phyloP scores from a whole-genome alignment of 1,140 invertebrate species.

The Lasioglossum baleicum region DNA sequence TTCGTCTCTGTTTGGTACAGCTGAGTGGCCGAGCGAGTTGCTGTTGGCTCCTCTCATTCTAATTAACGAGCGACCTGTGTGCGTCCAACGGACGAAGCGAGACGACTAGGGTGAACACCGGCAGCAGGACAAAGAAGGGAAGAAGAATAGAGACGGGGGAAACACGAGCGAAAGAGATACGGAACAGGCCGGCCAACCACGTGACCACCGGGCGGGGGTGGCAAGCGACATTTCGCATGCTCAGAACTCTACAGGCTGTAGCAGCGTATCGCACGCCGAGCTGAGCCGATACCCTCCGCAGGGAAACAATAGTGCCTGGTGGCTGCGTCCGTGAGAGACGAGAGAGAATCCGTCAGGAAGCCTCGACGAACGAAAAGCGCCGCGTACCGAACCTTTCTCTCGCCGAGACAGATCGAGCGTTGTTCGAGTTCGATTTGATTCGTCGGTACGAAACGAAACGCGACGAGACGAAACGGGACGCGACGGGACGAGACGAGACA shows the following conservation, averaged over 20 bases:
- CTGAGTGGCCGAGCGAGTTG: slow-evolving; percentile 20
- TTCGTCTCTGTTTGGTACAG: slow-evolving; percentile 20
- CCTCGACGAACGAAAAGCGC: background rate
- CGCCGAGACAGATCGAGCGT: background rate
- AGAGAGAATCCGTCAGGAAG: slow-evolving; percentile 3
- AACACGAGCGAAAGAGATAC: background rate
- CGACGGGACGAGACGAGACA: too few relatives aligned
- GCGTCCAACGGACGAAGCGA: slow-evolving; percentile 16
- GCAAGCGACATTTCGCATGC: slow-evolving; percentile 77
- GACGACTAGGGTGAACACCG: slow-evolving; percentile 18
- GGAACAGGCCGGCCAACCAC: slow-evolving; percentile 63
- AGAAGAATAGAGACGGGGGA: background rate
- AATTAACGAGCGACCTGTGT: slow-evolving; percentile 62
- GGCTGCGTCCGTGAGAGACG: slow-evolving; percentile 19
- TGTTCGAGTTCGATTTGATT: background rate
- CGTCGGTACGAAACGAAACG: too few relatives aligned
- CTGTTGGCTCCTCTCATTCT: slow-evolving; percentile 52
- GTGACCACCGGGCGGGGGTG: slow-evolving; percentile 77
- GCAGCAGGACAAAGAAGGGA: slow-evolving; percentile 6
- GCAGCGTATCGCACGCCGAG: slow-evolving; percentile 61
- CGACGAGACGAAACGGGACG: background rate
- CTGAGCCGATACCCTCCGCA: slow-evolving; percentile 37
- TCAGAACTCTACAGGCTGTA: slow-evolving; percentile 76
- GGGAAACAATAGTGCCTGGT: slow-evolving; percentile 47
- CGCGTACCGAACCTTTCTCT: background rate